Conservation (phyloP, 2,797 vertebrate genomes). For the Artibeus lituratus region DNA sequence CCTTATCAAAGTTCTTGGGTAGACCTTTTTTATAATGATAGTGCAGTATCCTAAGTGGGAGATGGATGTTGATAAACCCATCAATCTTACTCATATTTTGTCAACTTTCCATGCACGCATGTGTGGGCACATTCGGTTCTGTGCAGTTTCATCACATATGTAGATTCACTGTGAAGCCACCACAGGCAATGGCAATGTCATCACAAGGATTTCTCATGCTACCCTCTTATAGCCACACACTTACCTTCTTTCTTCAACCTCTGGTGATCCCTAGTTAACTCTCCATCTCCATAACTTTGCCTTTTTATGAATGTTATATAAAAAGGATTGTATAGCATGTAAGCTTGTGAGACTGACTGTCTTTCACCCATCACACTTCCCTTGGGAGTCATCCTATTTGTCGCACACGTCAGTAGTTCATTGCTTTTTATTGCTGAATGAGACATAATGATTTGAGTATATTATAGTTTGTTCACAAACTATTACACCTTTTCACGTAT, state of each 20-base stretch:
- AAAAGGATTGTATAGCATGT: not conserved
- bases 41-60: not conserved
- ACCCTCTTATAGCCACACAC: not conserved
- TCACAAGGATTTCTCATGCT: not conserved
- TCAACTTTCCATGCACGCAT: not conserved
- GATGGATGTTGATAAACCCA: not conserved
- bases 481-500: not conserved
- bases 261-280: not conserved
- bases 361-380: not conserved
- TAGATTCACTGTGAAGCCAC: not conserved
- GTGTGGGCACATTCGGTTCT: not conserved
- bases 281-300: not conserved
- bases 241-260: not conserved
- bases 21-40: not conserved
- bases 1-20: not conserved
- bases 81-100: not conserved
- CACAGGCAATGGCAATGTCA: not conserved
- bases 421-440: not conserved
- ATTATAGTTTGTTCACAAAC: not conserved
- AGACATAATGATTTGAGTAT: not conserved
- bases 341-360: not conserved
- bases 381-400: not conserved
- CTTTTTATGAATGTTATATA: not conserved
- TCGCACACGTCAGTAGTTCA: not conserved
- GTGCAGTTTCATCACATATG: not conserved